Evolutionary conservation across 2,113 vertebrate species (phyloP).

Genomic region (Cyanistes caeruleus): DNA sequence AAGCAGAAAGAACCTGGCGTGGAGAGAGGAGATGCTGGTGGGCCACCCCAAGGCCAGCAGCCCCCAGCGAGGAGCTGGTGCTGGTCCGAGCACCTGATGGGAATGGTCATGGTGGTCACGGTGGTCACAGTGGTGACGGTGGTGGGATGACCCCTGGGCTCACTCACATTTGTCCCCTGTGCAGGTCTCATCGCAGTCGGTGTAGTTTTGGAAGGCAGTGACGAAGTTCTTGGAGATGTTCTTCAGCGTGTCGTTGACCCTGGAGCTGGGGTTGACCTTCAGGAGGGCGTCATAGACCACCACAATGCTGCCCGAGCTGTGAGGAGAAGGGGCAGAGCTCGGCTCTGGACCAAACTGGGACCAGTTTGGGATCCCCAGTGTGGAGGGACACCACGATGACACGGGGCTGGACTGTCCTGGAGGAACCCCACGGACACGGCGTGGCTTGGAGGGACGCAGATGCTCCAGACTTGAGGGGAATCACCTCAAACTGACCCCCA

Average conservation of each 20-base stretch:
- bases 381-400: not conserved
- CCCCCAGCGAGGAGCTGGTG: rapidly evolving
- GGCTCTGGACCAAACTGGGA: not conserved
- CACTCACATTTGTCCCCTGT: rapidly evolving
- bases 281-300: not conserved
- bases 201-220: rapidly evolving
- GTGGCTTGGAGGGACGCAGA: not conserved
- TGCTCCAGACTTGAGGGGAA: no score
- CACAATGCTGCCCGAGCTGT: not conserved
- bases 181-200: rapidly evolving
- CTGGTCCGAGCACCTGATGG: no score
- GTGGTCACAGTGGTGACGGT: no score
- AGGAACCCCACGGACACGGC: not conserved
- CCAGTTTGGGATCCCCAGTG: not conserved
- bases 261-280: rapidly evolving
- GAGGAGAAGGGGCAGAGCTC: not conserved
- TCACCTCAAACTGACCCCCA: not conserved
- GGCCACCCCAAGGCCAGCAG: no score
- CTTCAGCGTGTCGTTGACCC: rapidly evolving
- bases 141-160: no score
- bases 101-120: no score
- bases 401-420: rapidly evolving
- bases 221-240: rapidly evolving
- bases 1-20: not conserved
- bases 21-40: not conserved